phyloP scores from a whole-genome alignment of 30 jellyfish, hydroid and myxozoan species.

The Aurelia aurita region DNA sequence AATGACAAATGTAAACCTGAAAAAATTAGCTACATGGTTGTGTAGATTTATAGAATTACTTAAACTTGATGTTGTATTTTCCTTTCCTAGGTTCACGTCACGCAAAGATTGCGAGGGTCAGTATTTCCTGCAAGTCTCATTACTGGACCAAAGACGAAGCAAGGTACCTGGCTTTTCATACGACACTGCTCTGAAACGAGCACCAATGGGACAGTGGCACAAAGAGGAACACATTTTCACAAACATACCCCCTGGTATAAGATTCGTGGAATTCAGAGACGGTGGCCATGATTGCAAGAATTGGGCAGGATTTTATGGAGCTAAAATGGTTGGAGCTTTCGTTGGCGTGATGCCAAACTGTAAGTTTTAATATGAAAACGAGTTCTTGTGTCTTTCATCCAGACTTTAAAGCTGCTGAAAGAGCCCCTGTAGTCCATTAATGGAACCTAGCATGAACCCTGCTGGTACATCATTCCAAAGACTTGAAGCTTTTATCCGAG shows the following conservation, averaged over 20 bases:
- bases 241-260: constrained; percentile 60
- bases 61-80: too few relatives aligned
- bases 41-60: too few relatives aligned
- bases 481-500: too few relatives aligned
- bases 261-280: constrained; percentile 64
- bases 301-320: constrained; percentile 74
- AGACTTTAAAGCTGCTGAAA: too few relatives aligned
- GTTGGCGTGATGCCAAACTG: constrained; percentile 54
- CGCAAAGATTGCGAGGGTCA: constrained; percentile 65
- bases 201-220: constrained; percentile 46
- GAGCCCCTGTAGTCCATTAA: too few relatives aligned
- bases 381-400: too few relatives aligned
- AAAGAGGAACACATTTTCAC: constrained; percentile 57
- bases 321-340: constrained; percentile 76
- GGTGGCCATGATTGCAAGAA: constrained; percentile 59
- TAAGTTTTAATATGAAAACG: not conserved
- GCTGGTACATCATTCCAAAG: too few relatives aligned
- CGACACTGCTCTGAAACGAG: constrained; percentile 34
- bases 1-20: too few relatives aligned
- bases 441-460: too few relatives aligned
- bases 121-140: constrained; percentile 42
- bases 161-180: constrained; percentile 39
- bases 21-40: too few relatives aligned
- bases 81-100: constrained; percentile 49
- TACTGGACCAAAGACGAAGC: constrained; percentile 51